A percentile compares a stretch with the other conserved stretches of the same genome.
Conservation (phyloP, 2,888 invertebrate genomes). For the Tetanocera ferruginea region DNA sequence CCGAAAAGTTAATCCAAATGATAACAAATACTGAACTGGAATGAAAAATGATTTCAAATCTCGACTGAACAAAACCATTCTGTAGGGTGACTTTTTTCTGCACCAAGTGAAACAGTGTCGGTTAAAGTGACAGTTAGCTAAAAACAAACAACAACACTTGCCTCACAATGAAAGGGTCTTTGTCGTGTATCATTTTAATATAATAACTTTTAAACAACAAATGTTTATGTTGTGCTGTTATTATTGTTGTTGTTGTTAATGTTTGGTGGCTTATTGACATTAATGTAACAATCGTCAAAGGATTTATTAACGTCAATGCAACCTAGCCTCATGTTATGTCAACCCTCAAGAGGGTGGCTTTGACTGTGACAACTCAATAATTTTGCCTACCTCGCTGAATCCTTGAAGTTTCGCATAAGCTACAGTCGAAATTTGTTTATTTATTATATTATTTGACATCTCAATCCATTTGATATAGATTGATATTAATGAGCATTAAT, state of each 20-base stretch:
- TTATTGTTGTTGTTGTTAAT: conserved; percentile 48
- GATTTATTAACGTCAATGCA: conserved; percentile 61
- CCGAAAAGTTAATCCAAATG: too few relatives aligned
- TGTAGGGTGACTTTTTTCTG: background rate
- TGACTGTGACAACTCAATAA: too few relatives aligned
- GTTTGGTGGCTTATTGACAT: conserved; percentile 55
- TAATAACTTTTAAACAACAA: conserved; percentile 38
- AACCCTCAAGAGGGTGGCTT: too few relatives aligned
- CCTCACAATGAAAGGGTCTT: background rate
- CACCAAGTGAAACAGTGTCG: background rate
- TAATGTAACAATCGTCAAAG: conserved; percentile 65
- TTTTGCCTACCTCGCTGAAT: background rate
- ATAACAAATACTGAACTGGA: too few relatives aligned
- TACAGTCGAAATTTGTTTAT: conserved; percentile 9
- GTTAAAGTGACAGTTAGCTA: background rate
- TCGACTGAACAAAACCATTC: background rate
- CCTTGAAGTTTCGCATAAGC: background rate
- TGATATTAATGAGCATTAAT: conserved; percentile 29
- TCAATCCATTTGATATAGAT: conserved; percentile 22
- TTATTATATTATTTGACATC: conserved; percentile 23
- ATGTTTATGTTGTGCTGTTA: conserved; percentile 41
- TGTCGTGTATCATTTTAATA: background rate
- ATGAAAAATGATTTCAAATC: background rate
- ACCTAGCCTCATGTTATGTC: too few relatives aligned
- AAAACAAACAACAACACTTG: background rate